Evolutionary conservation across 2,888 invertebrate species (phyloP), one percentile per base, ranked within the genome.

Genomic region (Pimpla rufipes): DNA sequence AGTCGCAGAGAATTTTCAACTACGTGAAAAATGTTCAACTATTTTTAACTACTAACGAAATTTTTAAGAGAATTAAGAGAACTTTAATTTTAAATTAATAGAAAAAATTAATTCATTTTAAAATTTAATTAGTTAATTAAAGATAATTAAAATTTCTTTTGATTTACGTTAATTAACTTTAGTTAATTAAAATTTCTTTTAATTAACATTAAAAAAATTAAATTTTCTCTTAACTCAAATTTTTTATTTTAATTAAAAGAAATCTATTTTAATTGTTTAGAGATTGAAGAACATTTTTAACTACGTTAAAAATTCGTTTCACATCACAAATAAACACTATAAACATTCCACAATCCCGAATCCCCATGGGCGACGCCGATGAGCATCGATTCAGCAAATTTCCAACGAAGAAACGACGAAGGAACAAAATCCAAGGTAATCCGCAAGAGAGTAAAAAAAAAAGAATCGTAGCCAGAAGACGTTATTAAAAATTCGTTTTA

Each of bases 251-350:
- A 13, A 42, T 42, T 2, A 42, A 8, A n/a, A 45, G 13, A 45
- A 45, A 45, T 7, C 13, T 13, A 13, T 45, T 11, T 8, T 11
- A 8, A 6, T n/a, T 2, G n/a, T 10, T 8, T n/a, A n/a, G n/a
- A n/a, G n/a, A n/a, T n/a, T n/a, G n/a, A n/a, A n/a, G n/a, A n/a
- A n/a, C n/a, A n/a, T n/a, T n/a, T n/a, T n/a, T n/a, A n/a, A 5
- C 29, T 29, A 11, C 64, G 75, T 64, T 64, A 74, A 74, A 75
- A 84, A 77, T 55, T 29, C 10, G 11, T 77, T 90, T 90, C 90
- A 90, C 90, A 89, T 87, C 89, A 90, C 89, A 90, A 88, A 85
- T 91, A 90, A 29, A 90, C 88, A 88, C 88, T 88, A 76, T 80
- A 73, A 80, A 83, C 83, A 77, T 87, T 90, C 90, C 86, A 90